Conservation (phyloP, 2,797 vertebrate species). For the Lindbergichthys nudifrons region DNA sequence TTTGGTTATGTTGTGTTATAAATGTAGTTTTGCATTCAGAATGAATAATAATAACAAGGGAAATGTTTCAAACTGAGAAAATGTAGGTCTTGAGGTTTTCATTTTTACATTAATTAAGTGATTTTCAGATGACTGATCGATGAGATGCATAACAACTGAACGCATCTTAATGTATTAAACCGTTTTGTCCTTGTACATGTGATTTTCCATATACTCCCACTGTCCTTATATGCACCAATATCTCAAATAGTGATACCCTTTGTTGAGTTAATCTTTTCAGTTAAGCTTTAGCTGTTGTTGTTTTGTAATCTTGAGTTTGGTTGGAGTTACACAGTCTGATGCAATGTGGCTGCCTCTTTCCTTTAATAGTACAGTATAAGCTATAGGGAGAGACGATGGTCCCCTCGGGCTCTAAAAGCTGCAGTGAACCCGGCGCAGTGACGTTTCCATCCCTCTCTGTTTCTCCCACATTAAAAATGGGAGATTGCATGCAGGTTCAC, state of each 20-base stretch:
- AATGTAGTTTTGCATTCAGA: background rate
- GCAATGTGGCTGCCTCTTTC: constrained; percentile 70
- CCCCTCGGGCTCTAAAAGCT: constrained; percentile 72
- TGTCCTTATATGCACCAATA: background rate
- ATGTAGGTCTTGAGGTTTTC: background rate
- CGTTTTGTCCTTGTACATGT: background rate
- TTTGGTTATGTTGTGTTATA: background rate
- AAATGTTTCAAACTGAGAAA: background rate
- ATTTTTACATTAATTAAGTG: background rate
- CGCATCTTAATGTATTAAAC: background rate
- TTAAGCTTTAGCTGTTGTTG: constrained; percentile 20
- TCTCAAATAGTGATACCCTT: background rate
- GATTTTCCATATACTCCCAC: background rate
- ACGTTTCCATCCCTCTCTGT: constrained; percentile 50
- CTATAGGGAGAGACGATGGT: constrained; percentile 55
- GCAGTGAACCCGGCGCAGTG: constrained; percentile 67
- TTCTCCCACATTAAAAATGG: constrained; percentile 68
- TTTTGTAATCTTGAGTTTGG: constrained; percentile 39
- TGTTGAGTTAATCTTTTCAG: background rate
- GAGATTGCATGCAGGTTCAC: constrained; percentile 74
- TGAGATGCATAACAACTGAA: background rate
- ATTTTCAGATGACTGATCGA: background rate
- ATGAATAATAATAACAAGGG: background rate
- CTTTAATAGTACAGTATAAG: constrained; percentile 63
- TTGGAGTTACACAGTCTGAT: constrained; percentile 57